Evolutionary conservation across 2,113 vertebrate species (phyloP).

Genomic region (Baryphthengus martii): DNA sequence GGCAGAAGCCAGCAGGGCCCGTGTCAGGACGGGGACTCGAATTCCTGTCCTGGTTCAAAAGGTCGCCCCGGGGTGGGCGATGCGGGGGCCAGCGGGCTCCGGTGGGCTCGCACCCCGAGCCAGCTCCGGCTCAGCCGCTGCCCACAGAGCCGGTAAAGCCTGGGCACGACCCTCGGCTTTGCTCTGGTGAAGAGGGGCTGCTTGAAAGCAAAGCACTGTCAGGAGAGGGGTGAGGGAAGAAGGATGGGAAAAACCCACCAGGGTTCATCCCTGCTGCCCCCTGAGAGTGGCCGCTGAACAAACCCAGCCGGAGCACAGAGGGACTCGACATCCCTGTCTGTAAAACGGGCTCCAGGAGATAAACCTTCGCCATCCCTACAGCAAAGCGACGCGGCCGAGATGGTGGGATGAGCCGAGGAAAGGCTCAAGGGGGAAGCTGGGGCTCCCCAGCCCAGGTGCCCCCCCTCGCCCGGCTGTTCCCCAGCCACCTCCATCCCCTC

Average conservation of each 20-base stretch:
- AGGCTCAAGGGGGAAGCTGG: neutral
- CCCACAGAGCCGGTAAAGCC: neutral
- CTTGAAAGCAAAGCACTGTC: neutral
- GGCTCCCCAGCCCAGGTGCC: neutral
- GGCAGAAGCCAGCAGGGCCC: constrained; percentile 1
- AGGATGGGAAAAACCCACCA: neutral
- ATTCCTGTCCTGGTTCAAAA: constrained; percentile 62
- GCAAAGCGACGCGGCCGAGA: rapidly evolving
- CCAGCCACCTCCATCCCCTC: neutral
- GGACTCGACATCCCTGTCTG: neutral
- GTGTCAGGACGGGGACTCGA: neutral
- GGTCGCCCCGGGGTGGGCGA: neutral
- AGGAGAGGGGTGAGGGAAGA: neutral
- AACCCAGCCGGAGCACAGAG: neutral
- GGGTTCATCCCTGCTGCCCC: neutral
- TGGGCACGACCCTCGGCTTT: rapidly evolving
- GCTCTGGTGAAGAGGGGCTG: neutral
- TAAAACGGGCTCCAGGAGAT: neutral
- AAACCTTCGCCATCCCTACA: neutral
- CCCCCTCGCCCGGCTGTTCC: neutral
- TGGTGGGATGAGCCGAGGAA: neutral
- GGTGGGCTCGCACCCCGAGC: rapidly evolving
- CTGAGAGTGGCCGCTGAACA: rapidly evolving
- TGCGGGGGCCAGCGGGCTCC: rapidly evolving
- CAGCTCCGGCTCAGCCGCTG: neutral